phyloP scores from a whole-genome alignment of 1,140 invertebrate genomes.

The Ceratosolen fusciceps region DNA sequence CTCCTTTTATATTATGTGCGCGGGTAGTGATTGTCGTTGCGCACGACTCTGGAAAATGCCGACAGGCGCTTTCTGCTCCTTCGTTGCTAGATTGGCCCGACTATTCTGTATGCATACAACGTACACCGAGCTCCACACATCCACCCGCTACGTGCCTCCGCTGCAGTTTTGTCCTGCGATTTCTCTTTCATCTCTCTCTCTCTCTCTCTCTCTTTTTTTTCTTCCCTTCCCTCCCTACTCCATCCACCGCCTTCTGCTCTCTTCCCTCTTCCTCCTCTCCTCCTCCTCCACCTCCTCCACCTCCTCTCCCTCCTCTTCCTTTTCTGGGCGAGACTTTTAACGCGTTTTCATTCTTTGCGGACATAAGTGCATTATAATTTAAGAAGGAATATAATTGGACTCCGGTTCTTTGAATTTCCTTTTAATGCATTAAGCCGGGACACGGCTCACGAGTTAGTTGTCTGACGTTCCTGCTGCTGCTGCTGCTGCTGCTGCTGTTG shows the following conservation, averaged over 20 bases:
- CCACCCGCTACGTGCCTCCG: background rate
- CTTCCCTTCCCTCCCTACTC: too few relatives aligned
- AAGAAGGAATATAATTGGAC: background rate
- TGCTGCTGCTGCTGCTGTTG: too few relatives aligned
- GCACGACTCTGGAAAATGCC: slow-evolving; percentile 6
- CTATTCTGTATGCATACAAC: background rate
- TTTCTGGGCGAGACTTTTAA: background rate
- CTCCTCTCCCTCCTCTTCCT: too few relatives aligned
- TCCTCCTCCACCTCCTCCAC: too few relatives aligned
- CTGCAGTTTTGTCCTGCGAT: background rate
- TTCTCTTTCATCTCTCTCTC: too few relatives aligned
- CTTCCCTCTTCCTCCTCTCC: too few relatives aligned
- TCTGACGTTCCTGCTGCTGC: too few relatives aligned
- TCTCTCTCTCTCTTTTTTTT: too few relatives aligned
- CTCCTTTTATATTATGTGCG: slow-evolving; percentile 7
- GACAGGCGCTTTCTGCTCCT: background rate
- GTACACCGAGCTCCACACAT: background rate
- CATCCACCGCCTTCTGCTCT: too few relatives aligned
- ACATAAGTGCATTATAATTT: background rate
- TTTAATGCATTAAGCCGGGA: background rate
- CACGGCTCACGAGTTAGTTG: too few relatives aligned
- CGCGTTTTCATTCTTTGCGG: background rate
- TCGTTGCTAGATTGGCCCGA: background rate
- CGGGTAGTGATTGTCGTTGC: background rate
- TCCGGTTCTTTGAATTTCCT: background rate